These are phyloP conservation scores for Tribolium castaneum DNA, from an alignment of 1,140 invertebrate species.

Conservation along the genomic window DNA sequence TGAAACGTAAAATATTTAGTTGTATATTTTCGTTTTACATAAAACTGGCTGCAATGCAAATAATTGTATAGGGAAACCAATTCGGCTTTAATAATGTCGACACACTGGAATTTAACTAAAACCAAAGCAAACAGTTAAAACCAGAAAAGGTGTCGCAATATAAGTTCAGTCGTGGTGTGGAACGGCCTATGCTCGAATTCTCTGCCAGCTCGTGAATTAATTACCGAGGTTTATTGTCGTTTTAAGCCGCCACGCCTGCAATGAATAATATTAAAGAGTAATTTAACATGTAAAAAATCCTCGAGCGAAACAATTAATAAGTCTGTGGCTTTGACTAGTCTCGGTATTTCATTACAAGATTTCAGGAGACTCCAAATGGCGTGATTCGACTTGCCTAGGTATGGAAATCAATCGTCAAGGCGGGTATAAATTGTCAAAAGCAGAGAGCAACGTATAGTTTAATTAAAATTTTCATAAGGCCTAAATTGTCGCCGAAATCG, in stretches of 20 bases:
- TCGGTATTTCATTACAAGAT: neutral
- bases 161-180: neutral
- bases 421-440: neutral
- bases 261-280: neutral
- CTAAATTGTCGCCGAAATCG: neutral
- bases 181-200: neutral
- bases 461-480: conserved; percentile 20
- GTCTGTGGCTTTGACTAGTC: neutral
- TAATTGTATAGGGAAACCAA: neutral
- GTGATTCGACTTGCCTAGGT: conserved; percentile 11
- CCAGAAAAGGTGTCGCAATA: neutral
- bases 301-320: neutral
- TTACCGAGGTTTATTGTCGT: neutral
- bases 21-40: neutral
- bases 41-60: neutral
- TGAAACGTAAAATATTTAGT: neutral
- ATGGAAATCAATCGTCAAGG: neutral
- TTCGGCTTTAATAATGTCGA: neutral
- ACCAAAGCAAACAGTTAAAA: neutral
- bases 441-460: neutral
- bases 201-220: neutral
- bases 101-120: neutral
- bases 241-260: neutral
- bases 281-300: neutral
- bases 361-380: neutral